Evolutionary conservation across 2,888 invertebrate genomes (phyloP).

Genomic region (Lucinisca nassula): DNA sequence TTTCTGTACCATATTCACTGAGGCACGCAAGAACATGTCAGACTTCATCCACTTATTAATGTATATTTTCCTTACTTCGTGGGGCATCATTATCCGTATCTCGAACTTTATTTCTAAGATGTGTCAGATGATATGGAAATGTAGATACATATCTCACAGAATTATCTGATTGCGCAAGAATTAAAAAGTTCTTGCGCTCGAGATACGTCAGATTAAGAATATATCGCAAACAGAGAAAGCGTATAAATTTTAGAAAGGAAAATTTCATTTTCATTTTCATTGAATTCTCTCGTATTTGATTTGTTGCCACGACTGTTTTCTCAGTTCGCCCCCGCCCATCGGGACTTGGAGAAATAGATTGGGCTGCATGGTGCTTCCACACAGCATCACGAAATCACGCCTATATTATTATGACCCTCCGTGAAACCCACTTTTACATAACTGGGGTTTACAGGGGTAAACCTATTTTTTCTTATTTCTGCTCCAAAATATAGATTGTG

Average conservation of each 20-base stretch:
- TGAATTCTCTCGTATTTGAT: not conserved
- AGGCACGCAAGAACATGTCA: too few species aligned
- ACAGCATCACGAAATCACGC: too few species aligned
- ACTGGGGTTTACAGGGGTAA: too few species aligned
- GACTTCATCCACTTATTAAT: too few species aligned
- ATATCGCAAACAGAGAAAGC: not conserved
- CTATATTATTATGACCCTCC: too few species aligned
- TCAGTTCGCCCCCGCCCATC: not conserved
- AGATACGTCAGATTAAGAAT: not conserved
- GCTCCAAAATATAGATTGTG: too few species aligned
- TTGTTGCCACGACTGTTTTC: not conserved
- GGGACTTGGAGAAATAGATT: not conserved
- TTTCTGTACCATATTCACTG: too few species aligned
- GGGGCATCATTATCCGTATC: not conserved
- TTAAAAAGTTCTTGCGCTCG: not conserved
- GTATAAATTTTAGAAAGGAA: not conserved
- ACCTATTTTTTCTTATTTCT: too few species aligned
- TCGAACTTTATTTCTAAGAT: not conserved
- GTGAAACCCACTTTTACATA: too few species aligned
- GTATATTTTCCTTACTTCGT: not conserved
- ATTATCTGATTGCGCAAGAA: conserved; percentile 4
- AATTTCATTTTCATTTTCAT: not conserved
- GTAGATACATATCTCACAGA: not conserved
- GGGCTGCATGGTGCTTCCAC: not conserved
- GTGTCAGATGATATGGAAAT: not conserved